A percentile compares a stretch with the other conserved stretches of the same genome.
These are phyloP conservation scores for Leptopterna dolabrata DNA, from an alignment of 2,888 invertebrate species.

Conservation along the genomic window DNA sequence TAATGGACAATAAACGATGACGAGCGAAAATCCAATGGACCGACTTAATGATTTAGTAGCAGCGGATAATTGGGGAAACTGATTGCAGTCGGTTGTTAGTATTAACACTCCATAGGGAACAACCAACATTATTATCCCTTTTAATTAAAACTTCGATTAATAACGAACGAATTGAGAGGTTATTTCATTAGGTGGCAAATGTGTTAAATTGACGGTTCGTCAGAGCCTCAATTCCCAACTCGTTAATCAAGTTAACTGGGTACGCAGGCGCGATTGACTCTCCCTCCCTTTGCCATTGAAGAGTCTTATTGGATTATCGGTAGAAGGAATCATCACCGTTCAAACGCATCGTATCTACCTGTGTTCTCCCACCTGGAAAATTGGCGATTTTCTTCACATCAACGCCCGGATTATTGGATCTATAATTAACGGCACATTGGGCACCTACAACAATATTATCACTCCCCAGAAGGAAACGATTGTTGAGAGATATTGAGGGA, in stretches of 20 bases:
- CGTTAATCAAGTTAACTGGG: constrained; percentile 51
- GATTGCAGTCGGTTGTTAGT: constrained; percentile 45
- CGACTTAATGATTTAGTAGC: constrained; percentile 43
- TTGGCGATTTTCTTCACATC: background rate
- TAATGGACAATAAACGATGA: constrained; percentile 29
- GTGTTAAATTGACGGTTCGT: constrained; percentile 60
- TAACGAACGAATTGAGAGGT: constrained; percentile 72
- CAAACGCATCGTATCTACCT: background rate
- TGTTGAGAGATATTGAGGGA: no score
- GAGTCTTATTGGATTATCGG: constrained; percentile 38
- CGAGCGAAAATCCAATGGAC: constrained; percentile 39
- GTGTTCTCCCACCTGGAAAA: background rate
- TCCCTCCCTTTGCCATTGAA: background rate
- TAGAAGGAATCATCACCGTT: constrained; percentile 23
- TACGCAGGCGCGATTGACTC: constrained; percentile 51
- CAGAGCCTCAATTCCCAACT: constrained; percentile 55
- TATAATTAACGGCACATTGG: background rate
- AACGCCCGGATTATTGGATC: background rate
- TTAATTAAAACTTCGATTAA: constrained; percentile 72
- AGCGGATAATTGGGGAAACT: constrained; percentile 43
- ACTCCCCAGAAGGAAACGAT: no score
- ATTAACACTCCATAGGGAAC: constrained; percentile 42
- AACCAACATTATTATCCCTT: constrained; percentile 54
- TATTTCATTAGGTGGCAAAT: constrained; percentile 67
- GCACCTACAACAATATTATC: no score